Evolutionary conservation across 2,888 invertebrate species (phyloP).

Genomic region (Phortica magna): DNA sequence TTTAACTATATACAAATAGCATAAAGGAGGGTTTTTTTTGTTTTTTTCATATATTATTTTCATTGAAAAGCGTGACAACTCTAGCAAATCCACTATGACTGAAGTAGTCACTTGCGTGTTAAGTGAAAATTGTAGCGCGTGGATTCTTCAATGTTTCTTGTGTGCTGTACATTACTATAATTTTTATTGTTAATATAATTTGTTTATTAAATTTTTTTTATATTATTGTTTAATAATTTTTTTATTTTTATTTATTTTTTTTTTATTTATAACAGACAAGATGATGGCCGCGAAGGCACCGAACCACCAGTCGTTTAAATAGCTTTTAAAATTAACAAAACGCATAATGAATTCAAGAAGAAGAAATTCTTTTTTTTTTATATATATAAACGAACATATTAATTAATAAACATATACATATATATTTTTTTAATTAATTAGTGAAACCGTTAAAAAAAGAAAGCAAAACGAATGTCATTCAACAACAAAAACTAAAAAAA

Average conservation of each 20-base stretch:
- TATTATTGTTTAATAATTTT: slow-evolving; percentile 37
- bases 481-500: slow-evolving; percentile 5
- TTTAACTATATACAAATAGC: no score
- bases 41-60: slow-evolving; percentile 26
- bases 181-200: slow-evolving; percentile 32
- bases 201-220: slow-evolving; percentile 40
- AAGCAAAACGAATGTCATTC: slow-evolving; percentile 1
- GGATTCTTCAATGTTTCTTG: slow-evolving; percentile 26
- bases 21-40: background rate
- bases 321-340: slow-evolving; percentile 31
- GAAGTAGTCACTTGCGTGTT: no score
- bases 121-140: no score
- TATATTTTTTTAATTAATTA: slow-evolving; percentile 36
- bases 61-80: slow-evolving; percentile 36
- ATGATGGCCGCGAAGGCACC: slow-evolving; percentile 74
- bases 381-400: slow-evolving; percentile 43
- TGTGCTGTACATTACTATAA: slow-evolving; percentile 24
- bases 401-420: slow-evolving; percentile 4
- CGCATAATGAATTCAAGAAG: slow-evolving; percentile 30
- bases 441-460: background rate
- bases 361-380: slow-evolving; percentile 56
- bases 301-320: slow-evolving; percentile 77
- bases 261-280: slow-evolving; percentile 58
- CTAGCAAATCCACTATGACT: slow-evolving; percentile 24
- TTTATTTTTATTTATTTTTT: slow-evolving; percentile 39